phyloP scores from a whole-genome alignment of 1,140 invertebrate species.

The Stegodyphus mimosarum region DNA sequence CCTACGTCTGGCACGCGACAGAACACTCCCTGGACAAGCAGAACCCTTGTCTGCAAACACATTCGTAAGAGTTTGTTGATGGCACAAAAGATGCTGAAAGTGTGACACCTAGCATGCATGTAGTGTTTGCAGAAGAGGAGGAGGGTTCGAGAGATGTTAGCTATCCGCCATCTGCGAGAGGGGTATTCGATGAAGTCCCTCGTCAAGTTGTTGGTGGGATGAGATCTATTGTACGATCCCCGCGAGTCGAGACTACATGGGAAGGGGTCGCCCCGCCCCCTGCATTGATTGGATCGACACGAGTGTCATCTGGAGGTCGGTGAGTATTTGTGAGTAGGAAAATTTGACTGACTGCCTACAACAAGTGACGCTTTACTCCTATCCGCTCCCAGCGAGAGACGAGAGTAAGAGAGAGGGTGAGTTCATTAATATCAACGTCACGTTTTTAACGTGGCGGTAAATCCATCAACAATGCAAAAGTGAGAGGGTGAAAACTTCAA shows the following conservation, averaged over 20 bases:
- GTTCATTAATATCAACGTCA: not conserved
- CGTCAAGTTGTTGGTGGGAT: not conserved
- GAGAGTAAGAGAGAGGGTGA: too few species aligned
- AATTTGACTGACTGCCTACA: constrained; percentile 37
- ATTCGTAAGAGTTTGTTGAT: constrained; percentile 22
- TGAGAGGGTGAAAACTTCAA: too few species aligned
- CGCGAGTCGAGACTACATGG: not conserved
- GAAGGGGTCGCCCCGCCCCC: constrained; percentile 6
- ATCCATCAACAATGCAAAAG: too few species aligned
- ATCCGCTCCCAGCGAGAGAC: not conserved
- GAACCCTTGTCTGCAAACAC: constrained; percentile 21
- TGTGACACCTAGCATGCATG: not conserved
- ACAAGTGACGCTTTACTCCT: not conserved
- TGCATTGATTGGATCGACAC: constrained; percentile 28
- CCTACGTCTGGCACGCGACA: too few species aligned
- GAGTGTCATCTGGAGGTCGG: constrained; percentile 36
- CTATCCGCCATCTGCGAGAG: constrained; percentile 20
- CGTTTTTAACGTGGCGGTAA: not conserved
- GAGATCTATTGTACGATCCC: constrained; percentile 17
- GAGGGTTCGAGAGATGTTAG: not conserved
- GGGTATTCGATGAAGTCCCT: not conserved
- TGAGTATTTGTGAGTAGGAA: not conserved
- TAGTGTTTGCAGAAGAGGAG: constrained; percentile 4
- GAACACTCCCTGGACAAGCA: too few species aligned
- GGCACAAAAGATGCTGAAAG: constrained; percentile 30